Conservation (phyloP, 2,888 invertebrate species). For the Archaeoteleia sp. region DNA sequence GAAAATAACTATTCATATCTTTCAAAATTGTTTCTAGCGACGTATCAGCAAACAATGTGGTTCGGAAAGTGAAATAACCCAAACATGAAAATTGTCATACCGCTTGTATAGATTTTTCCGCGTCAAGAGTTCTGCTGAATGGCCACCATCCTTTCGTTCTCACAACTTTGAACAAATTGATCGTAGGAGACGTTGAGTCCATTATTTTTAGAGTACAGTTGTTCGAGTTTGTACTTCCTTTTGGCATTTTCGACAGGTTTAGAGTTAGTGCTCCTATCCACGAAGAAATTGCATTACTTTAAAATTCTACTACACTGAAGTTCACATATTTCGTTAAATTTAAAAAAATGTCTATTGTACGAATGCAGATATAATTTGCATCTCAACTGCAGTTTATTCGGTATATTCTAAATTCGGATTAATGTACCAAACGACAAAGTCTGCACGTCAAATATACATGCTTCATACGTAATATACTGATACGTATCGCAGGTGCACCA, state of each 20-base stretch:
- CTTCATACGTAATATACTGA: constrained; percentile 21
- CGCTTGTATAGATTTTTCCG: constrained; percentile 64
- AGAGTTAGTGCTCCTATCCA: constrained; percentile 78
- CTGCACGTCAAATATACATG: constrained; percentile 8
- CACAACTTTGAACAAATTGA: constrained; percentile 81
- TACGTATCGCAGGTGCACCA: constrained; percentile 6
- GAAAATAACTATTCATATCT: no score
- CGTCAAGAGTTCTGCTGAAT: constrained; percentile 70
- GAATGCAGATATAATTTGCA: not conserved
- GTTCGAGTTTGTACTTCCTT: constrained; percentile 76
- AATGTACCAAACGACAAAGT: not conserved
- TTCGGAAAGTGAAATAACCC: constrained; percentile 14
- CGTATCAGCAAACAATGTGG: no score
- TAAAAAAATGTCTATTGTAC: constrained; percentile 8
- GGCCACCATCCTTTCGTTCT: constrained; percentile 84
- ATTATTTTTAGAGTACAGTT: constrained; percentile 75
- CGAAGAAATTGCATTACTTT: constrained; percentile 40
- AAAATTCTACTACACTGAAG: constrained; percentile 25
- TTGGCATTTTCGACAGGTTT: constrained; percentile 79
- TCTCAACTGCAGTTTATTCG: constrained; percentile 10
- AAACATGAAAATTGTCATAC: constrained; percentile 58
- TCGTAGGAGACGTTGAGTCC: constrained; percentile 74
- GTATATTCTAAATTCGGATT: not conserved
- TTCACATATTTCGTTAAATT: constrained; percentile 16
- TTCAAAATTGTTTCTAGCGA: no score